These are phyloP conservation scores for Fistularia tabacaria DNA, from an alignment of 2,797 vertebrate species.

Conservation along the genomic window DNA sequence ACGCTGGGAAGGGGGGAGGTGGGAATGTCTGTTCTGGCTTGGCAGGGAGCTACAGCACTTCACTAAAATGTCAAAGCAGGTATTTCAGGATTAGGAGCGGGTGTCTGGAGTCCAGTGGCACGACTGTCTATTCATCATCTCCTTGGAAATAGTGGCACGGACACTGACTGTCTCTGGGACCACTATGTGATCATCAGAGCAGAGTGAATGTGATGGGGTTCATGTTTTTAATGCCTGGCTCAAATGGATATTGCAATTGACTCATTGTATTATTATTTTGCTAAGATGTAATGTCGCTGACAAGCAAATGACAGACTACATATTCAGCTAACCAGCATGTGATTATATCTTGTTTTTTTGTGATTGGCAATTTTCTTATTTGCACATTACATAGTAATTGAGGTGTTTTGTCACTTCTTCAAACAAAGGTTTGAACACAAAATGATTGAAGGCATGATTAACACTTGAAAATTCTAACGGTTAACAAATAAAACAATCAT, in stretches of 20 bases:
- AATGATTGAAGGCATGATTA: too few species aligned
- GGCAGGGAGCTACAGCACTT: conserved; percentile 41
- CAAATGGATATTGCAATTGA: neutral
- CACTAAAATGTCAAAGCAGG: conserved; percentile 55
- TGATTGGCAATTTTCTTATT: too few species aligned
- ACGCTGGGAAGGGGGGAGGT: conserved; percentile 10
- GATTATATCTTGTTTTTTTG: too few species aligned
- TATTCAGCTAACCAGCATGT: neutral
- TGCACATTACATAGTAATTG: too few species aligned
- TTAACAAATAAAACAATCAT: too few species aligned
- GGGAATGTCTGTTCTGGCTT: conserved; percentile 21
- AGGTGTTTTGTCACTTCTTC: too few species aligned
- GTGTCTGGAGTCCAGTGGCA: conserved; percentile 30
- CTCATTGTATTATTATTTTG: conserved; percentile 8
- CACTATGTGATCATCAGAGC: neutral
- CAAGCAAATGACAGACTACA: neutral
- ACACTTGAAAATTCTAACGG: too few species aligned
- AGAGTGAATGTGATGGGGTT: conserved; percentile 7
- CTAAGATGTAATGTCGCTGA: conserved; percentile 2
- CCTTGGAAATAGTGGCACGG: conserved; percentile 27
- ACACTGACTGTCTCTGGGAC: conserved; percentile 15
- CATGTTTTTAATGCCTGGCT: neutral
- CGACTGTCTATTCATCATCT: conserved; percentile 27
- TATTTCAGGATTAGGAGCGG: conserved; percentile 59
- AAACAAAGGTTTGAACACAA: too few species aligned